Base-by-base conservation (phyloP, 2,888 invertebrate genomes). In the Drosophila meridiana region DNA sequence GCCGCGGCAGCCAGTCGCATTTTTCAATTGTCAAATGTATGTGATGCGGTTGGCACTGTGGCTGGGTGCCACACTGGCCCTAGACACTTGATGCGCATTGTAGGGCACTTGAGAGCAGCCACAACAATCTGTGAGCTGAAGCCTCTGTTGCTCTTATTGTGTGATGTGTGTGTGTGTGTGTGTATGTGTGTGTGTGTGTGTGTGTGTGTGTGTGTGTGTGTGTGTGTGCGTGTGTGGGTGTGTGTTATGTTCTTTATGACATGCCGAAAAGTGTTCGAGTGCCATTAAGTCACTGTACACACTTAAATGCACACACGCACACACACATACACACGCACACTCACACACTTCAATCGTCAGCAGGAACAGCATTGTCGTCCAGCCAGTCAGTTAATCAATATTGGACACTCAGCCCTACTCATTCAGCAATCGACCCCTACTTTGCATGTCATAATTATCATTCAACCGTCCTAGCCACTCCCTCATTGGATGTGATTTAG, bases 181-280 rank as follows among this genome's bases (percentile, higher is more conserved):
- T 48, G 43, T 43, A 42, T 65, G 67, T 9, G n/a, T 4, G 30
- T 11, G 56, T 80, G 72, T 34, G 47, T 13, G 11, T 34, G 32
- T 47, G 45, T 28, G 45, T 42, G 32, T 48, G 50, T n/a, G 30
- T 32, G 20, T 56, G 60, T 48, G 43, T 43, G 43, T 65, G 67
- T 9, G n/a, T 4, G 30, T 11, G 56, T 80, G 72, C 69, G 53
- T 57, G 63, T 62, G 34, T 66, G 43, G 48, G 55, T 61, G 68
- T 61, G 69, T 72, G 70, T 62, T 73, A 65, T 83, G 84, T 82
- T 87, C 84, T 84, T 84, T 87, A 87, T 80, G 84, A 84, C 87
- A 87, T 84, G 83, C 85, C 87, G 69, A 87, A 86, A 85, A 87
- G 87, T 87, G 87, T 88, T 88, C 61, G 79, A 87, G 89, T 80